A percentile compares a stretch with the other conserved stretches of the same genome.
Conservation (phyloP, 1,140 invertebrate genomes). For the Plodia interpunctella region DNA sequence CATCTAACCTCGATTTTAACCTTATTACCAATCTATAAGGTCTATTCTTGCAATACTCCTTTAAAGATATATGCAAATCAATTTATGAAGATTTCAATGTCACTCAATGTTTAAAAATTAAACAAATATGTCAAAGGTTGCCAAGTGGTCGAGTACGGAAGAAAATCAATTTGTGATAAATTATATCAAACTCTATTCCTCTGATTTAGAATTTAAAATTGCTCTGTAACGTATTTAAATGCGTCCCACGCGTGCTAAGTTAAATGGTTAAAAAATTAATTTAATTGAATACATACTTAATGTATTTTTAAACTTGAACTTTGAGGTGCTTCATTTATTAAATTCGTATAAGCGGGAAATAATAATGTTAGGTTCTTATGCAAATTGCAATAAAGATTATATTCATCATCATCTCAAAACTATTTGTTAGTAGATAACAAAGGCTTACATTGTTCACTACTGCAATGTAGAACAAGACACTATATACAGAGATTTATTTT, state of each 20-base stretch:
- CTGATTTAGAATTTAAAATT: neutral
- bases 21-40: neutral
- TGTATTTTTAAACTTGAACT: constrained; percentile 9
- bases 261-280: neutral
- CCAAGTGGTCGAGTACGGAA: constrained; percentile 6
- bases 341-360: neutral
- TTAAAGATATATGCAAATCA: constrained; percentile 5
- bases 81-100: constrained; percentile 11
- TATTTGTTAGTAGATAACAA: too few species aligned
- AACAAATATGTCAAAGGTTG: constrained; percentile 14
- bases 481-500: too few species aligned
- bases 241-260: neutral
- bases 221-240: neutral
- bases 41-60: neutral
- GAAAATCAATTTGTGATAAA: neutral
- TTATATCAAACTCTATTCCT: neutral
- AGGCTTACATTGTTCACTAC: too few species aligned
- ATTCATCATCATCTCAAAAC: too few species aligned
- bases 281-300: constrained; percentile 3
- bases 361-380: neutral
- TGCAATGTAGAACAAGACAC: too few species aligned
- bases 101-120: constrained; percentile 9
- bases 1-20: neutral
- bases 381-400: neutral
- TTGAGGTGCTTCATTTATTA: constrained; percentile 2